Base-by-base conservation (phyloP, 2,888 invertebrate genomes). In the Cephus rjabovi region DNA sequence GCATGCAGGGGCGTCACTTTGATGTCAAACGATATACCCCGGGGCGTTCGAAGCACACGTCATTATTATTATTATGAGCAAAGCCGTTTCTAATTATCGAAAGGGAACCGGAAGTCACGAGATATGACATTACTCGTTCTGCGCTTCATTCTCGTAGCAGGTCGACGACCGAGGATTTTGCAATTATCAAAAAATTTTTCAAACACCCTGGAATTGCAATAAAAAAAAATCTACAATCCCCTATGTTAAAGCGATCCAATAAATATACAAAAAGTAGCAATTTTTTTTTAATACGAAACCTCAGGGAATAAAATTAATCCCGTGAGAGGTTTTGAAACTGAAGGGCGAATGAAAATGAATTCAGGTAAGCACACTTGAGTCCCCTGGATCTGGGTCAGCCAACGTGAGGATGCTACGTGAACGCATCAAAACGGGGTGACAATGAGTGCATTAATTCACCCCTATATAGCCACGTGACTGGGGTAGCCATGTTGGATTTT, bases 391-490 rank as follows among this genome's bases (percentile, higher is more conserved):
- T 56, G 56, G 56, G 56, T 56, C 56, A 56, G 71, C 23, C 31
- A 71, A 71, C 71, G 71, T 31, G 15, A 34, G 23, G 71, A 71
- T n/a, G 71, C 71, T 31, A 31, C 71, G 71, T 33, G 71, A 35
- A 71, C 31, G 71, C 12, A 33, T 71, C 30, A 75, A 56, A 68
- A 76, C 70, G 78, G 78, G 83, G 82, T 78, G 78, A 81, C 81
- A 81, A 83, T 86, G 84, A 87, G 84, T 86, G 86, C 83, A 85
- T 87, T 83, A 86, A 82, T 80, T 77, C 84, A 87, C 91, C 91
- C 91, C 89, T 89, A 88, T 88, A 74, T 74, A 83, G 91, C 87
- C 91, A 91, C 91, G 91, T 91, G 91, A 86, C 90, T 86, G 80
- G 75, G 81, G 81, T 84, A 81, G 84, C 86, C 86, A 86, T 86